phyloP scores from a whole-genome alignment of 2,888 invertebrate species.

The Diaphora mendica region DNA sequence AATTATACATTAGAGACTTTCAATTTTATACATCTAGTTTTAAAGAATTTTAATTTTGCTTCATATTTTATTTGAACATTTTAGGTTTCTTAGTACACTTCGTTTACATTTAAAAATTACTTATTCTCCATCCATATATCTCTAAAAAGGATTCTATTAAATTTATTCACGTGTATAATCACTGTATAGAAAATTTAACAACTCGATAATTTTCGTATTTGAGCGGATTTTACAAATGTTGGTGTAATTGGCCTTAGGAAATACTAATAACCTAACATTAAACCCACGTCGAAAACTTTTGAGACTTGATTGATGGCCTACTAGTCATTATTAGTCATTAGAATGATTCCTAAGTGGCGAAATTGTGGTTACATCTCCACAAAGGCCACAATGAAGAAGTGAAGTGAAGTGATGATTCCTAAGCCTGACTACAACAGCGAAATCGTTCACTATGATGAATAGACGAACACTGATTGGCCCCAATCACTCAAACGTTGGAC shows the following conservation, averaged over 20 bases:
- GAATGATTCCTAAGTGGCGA: constrained; percentile 12
- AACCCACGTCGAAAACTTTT: constrained; percentile 9
- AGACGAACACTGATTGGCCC: constrained; percentile 46
- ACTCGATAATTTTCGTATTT: background rate
- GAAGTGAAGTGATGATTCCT: no score
- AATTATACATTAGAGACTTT: background rate
- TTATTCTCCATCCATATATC: background rate
- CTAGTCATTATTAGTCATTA: constrained; percentile 12
- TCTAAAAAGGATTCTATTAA: background rate
- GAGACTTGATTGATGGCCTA: constrained; percentile 17
- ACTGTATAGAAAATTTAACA: no score
- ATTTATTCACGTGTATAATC: no score
- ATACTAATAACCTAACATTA: constrained; percentile 8
- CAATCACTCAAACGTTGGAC: constrained; percentile 41
- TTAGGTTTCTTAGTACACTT: background rate
- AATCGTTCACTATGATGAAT: constrained; percentile 33
- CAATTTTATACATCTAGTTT: background rate
- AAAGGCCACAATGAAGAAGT: no score
- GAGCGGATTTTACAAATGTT: background rate
- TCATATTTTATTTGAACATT: background rate
- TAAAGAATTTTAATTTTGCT: no score
- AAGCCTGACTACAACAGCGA: constrained; percentile 13
- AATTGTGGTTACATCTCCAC: no score
- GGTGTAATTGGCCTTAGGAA: background rate
- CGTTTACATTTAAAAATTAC: background rate